Percentiles rank a stretch among this genome's conserved stretches.
These are phyloP conservation scores for Petrocephalus microphthalmus DNA, from an alignment of 2,113 vertebrate genomes.

Conservation along the genomic window DNA sequence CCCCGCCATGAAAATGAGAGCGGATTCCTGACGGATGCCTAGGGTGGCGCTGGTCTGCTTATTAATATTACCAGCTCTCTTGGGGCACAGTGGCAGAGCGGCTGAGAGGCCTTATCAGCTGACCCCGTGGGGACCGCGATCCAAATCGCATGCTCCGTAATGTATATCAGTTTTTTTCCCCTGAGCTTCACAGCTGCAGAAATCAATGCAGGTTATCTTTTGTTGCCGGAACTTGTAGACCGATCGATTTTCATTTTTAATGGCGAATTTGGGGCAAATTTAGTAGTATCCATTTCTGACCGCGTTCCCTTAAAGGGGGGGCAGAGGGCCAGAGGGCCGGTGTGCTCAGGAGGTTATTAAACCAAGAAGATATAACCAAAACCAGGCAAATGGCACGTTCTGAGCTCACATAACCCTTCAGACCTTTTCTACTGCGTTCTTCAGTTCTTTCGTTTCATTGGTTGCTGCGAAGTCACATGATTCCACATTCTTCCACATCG, in stretches of 20 bases:
- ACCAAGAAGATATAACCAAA: not conserved
- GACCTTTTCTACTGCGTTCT: not conserved
- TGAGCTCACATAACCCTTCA: not conserved
- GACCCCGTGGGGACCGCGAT: not conserved
- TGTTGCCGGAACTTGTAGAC: conserved; percentile 99
- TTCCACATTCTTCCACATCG: not conserved
- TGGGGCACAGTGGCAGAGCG: conserved; percentile 71
- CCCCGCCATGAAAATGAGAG: conserved; percentile 99
- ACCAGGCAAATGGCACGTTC: not conserved
- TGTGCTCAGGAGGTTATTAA: not conserved
- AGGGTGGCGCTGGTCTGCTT: conserved; percentile 92
- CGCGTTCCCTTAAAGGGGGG: conserved; percentile 69
- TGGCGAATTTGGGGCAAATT: conserved; percentile 82
- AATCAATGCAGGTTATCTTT: conserved; percentile 99
- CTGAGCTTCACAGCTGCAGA: conserved; percentile 88
- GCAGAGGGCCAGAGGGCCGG: not conserved
- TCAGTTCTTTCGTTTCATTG: not conserved
- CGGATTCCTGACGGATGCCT: conserved; percentile 98
- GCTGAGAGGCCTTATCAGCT: conserved; percentile 50
- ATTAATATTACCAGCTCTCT: conserved; percentile 95
- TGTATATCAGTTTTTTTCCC: conserved; percentile 99
- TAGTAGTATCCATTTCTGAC: conserved; percentile 95
- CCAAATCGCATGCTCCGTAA: conserved; percentile 47
- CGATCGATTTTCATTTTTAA: conserved; percentile 99
- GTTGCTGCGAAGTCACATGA: not conserved